phyloP scores from a whole-genome alignment of 2,797 vertebrate species.

The Phoebastria nigripes region DNA sequence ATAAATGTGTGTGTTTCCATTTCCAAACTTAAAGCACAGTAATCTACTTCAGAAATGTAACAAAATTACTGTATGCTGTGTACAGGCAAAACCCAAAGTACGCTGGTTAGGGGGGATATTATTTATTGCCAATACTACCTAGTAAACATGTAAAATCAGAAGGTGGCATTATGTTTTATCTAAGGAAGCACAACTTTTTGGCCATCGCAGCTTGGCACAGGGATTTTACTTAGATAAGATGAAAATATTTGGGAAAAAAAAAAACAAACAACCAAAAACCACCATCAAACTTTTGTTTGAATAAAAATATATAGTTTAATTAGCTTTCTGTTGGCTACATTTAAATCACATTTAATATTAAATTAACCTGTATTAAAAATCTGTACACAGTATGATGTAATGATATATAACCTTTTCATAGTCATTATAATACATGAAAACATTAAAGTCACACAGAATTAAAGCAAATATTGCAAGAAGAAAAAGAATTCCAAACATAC shows the following conservation, averaged over 20 bases:
- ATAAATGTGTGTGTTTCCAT: not conserved
- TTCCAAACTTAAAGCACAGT: not conserved
- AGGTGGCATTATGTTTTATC: not conserved
- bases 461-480: not conserved
- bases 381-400: constrained; percentile 13
- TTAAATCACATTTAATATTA: constrained; percentile 19
- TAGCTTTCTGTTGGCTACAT: not conserved
- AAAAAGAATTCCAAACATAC: not conserved
- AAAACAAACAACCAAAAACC: not conserved
- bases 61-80: not conserved
- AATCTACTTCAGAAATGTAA: not conserved
- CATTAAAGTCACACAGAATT: not conserved
- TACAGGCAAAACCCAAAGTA: not conserved
- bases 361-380: constrained; percentile 31
- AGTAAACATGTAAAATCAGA: not conserved
- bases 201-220: not conserved
- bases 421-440: not conserved
- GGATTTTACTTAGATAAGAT: not conserved
- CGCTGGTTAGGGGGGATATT: not conserved
- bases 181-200: not conserved
- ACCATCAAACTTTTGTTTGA: not conserved
- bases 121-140: not conserved
- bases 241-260: not conserved
- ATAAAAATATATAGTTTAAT: constrained; percentile 49
- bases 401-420: not conserved